A percentile compares a stretch with the other conserved stretches of the same genome.
Conservation (phyloP, 2,113 vertebrate species). For the Gavia stellata region DNA sequence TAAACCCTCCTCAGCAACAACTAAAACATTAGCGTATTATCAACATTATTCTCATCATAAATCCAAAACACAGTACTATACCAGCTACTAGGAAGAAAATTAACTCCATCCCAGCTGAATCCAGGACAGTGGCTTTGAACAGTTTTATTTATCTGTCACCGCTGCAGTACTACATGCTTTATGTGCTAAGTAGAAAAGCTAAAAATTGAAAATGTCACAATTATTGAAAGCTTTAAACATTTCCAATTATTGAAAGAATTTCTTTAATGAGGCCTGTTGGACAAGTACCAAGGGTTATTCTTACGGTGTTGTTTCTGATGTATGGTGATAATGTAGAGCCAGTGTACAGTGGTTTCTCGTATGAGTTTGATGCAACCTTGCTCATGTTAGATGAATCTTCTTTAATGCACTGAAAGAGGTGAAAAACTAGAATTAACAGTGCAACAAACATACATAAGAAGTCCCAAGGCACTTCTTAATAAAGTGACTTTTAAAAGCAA, state of each 20-base stretch:
- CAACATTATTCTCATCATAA: no score
- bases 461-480: not conserved
- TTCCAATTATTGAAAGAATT: not conserved
- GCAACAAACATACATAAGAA: not conserved
- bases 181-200: not conserved
- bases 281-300: not conserved
- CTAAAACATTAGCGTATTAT: no score
- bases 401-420: not conserved
- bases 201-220: not conserved
- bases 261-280: not conserved
- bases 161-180: not conserved
- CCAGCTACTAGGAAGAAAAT: no score
- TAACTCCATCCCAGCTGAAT: no score
- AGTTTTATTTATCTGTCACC: not conserved
- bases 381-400: not conserved
- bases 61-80: no score
- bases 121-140: not conserved
- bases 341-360: not conserved
- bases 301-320: not conserved
- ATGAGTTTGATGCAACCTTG: not conserved
- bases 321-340: not conserved
- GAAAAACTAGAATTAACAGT: not conserved
- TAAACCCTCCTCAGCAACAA: no score
- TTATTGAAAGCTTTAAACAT: not conserved
- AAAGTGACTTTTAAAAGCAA: not conserved